Evolutionary conservation across 2,113 vertebrate genomes (phyloP).

Genomic region (Megalops atlanticus): DNA sequence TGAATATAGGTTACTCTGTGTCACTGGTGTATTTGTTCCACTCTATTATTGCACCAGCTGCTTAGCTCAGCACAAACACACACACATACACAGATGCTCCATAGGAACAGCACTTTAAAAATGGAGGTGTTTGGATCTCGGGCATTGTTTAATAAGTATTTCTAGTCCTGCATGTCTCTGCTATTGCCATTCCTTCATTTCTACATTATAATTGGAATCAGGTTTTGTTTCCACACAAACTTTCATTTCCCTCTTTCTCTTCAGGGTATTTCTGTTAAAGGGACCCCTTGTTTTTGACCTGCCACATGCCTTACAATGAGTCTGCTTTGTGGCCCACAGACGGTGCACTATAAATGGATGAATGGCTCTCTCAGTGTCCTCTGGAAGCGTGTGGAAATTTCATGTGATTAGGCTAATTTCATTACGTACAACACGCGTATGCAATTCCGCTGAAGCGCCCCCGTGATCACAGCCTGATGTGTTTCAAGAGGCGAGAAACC

Average conservation of each 20-base stretch:
- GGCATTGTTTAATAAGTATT: background rate
- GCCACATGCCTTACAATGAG: background rate
- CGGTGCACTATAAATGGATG: background rate
- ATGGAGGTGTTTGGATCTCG: background rate
- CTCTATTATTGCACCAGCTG: slow-evolving; percentile 34
- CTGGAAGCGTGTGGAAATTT: background rate
- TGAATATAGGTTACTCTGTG: slow-evolving; percentile 24
- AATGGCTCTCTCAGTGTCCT: background rate
- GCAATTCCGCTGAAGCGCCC: background rate
- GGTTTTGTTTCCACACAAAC: background rate
- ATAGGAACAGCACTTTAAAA: background rate
- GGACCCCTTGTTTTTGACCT: background rate
- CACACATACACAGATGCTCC: background rate
- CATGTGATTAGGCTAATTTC: background rate
- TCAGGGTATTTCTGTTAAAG: background rate
- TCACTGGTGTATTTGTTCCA: slow-evolving; percentile 30
- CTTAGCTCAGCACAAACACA: slow-evolving; percentile 41
- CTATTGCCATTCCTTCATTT: background rate
- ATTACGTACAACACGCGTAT: background rate
- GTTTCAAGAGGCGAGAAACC: too few relatives aligned
- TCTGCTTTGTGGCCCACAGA: too few relatives aligned
- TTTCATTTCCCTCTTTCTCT: background rate
- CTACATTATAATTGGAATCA: background rate
- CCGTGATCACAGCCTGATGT: too few relatives aligned
- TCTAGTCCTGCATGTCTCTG: background rate